phyloP scores from a whole-genome alignment of 1,140 invertebrate genomes.

The Drosophila kepulauana region DNA sequence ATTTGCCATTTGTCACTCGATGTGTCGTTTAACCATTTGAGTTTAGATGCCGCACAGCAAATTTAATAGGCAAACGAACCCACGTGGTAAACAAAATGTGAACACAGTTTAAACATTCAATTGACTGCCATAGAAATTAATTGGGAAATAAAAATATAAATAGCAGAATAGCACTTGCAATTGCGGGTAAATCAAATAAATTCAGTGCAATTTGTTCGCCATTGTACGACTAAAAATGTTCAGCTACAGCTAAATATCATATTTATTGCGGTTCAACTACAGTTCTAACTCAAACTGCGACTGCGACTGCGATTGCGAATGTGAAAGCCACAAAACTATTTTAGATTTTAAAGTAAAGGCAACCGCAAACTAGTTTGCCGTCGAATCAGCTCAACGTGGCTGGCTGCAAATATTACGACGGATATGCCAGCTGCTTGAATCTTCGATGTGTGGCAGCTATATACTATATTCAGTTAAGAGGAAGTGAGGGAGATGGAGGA shows the following conservation, averaged over 20 bases:
- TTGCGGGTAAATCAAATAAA: constrained; percentile 9
- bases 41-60: constrained; percentile 55
- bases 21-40: constrained; percentile 37
- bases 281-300: constrained; percentile 5
- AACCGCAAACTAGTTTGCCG: constrained; percentile 69
- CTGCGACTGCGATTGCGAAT: constrained; percentile 8
- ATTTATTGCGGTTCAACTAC: constrained; percentile 62
- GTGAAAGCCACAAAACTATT: constrained; percentile 26
- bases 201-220: constrained; percentile 26
- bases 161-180: neutral
- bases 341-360: constrained; percentile 33
- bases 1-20: constrained; percentile 30
- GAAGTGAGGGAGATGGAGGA: too few species aligned
- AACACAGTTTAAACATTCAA: neutral
- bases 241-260: constrained; percentile 52
- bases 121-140: neutral
- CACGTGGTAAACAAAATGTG: neutral
- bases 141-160: neutral
- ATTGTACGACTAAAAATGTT: constrained; percentile 55
- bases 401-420: constrained; percentile 20
- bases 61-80: constrained; percentile 51
- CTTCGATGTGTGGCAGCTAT: constrained; percentile 6
- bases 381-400: constrained; percentile 11
- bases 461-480: too few species aligned
- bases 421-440: constrained; percentile 19